Conservation (phyloP, 2,888 invertebrate species). For the Cinara cedri region DNA sequence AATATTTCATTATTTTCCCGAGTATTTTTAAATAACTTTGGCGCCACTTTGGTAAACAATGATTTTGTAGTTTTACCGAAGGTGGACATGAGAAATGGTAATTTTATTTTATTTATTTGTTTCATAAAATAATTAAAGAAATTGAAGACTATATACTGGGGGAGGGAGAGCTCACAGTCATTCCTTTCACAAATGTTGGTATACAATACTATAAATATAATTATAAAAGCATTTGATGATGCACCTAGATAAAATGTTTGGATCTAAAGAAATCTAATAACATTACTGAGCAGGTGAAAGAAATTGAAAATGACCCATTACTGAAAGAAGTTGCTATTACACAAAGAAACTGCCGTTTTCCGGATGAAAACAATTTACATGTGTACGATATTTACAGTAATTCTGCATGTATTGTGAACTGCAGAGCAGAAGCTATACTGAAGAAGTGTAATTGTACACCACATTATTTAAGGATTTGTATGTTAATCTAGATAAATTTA, state of each 20-base stretch:
- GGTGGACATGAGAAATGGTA: too few species aligned
- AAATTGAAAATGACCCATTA: slow-evolving; percentile 69
- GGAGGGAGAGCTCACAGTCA: too few species aligned
- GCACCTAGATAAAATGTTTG: neutral
- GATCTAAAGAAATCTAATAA: neutral
- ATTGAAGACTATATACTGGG: too few species aligned
- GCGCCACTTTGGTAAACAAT: too few species aligned
- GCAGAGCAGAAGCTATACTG: slow-evolving; percentile 67
- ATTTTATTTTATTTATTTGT: too few species aligned
- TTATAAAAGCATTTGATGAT: too few species aligned
- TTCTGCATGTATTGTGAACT: slow-evolving; percentile 69
- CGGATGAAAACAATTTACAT: slow-evolving; percentile 66
- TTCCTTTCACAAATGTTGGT: too few species aligned
- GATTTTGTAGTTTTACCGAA: too few species aligned
- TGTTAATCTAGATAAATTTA: neutral
- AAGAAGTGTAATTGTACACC: slow-evolving; percentile 70
- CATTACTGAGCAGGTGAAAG: slow-evolving; percentile 65
- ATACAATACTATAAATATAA: too few species aligned
- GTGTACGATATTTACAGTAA: slow-evolving; percentile 69
- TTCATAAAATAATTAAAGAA: too few species aligned
- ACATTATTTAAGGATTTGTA: slow-evolving; percentile 63
- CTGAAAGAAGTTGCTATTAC: slow-evolving; percentile 65
- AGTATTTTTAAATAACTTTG: too few species aligned
- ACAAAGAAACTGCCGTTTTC: slow-evolving; percentile 68
- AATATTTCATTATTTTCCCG: too few species aligned